Conservation (phyloP, 2,888 invertebrate genomes). For the Habrosyne pyritoides region DNA sequence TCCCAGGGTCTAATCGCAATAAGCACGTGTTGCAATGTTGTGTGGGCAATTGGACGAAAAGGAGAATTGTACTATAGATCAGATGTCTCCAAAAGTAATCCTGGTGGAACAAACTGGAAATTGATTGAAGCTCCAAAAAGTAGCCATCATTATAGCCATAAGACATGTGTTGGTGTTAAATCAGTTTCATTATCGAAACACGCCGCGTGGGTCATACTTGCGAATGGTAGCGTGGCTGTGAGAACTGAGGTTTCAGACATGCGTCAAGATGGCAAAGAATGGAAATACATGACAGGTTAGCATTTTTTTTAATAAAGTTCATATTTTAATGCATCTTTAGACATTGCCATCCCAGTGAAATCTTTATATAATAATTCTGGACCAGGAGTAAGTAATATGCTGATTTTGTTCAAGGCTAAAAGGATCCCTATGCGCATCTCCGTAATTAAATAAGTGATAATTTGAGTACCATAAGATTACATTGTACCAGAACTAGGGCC, state of each 20-base stretch:
- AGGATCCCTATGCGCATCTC: too few relatives aligned
- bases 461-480: too few relatives aligned
- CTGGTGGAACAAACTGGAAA: constrained; percentile 89
- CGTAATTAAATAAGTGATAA: too few relatives aligned
- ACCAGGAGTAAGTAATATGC: too few relatives aligned
- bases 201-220: constrained; percentile 92
- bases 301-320: constrained; percentile 4
- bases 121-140: constrained; percentile 87
- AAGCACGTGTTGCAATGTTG: constrained; percentile 86
- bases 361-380: too few relatives aligned
- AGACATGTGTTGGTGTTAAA: constrained; percentile 81
- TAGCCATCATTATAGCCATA: constrained; percentile 56
- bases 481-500: too few relatives aligned
- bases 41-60: constrained; percentile 94
- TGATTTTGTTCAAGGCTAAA: too few relatives aligned
- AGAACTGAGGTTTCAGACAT: constrained; percentile 89
- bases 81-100: constrained; percentile 87
- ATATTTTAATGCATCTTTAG: too few relatives aligned
- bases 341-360: too few relatives aligned
- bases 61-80: constrained; percentile 92
- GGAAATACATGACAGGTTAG: constrained; percentile 86
- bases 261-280: constrained; percentile 92
- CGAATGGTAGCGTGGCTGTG: constrained; percentile 88
- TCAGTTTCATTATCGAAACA: constrained; percentile 88
- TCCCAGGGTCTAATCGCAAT: constrained; percentile 91